phyloP scores from a whole-genome alignment of 2,888 invertebrate species.

The Smittia aterrima region DNA sequence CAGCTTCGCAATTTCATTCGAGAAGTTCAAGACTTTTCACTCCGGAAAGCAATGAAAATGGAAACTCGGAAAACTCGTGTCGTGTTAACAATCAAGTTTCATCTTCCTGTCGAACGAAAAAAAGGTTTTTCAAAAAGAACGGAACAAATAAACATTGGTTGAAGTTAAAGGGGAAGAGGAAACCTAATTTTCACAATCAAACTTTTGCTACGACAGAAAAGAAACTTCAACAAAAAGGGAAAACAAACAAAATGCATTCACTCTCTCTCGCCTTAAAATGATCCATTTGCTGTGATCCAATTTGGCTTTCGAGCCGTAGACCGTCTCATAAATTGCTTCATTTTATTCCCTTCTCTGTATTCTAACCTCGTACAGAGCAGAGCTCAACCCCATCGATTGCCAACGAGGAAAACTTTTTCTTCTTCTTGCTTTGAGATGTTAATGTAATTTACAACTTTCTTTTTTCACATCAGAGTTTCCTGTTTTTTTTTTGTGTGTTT shows the following conservation, averaged over 20 bases:
- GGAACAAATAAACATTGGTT: neutral
- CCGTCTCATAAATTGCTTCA: constrained; percentile 12
- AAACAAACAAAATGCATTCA: neutral
- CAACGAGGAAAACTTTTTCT: neutral
- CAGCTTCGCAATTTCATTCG: too few species aligned
- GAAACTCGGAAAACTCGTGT: too few species aligned
- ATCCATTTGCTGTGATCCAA: neutral
- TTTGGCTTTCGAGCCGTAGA: neutral
- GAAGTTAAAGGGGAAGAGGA: neutral
- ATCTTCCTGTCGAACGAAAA: too few species aligned
- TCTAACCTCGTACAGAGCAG: neutral
- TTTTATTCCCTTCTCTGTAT: constrained; percentile 20
- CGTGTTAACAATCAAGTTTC: neutral
- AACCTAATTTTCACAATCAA: neutral
- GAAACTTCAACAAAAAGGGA: too few species aligned
- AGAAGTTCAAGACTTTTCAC: too few species aligned
- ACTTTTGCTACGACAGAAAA: neutral
- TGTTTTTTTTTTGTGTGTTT: neutral
- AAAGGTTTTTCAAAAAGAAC: too few species aligned
- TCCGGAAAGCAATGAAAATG: too few species aligned
- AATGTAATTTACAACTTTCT: constrained; percentile 38
- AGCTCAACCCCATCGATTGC: neutral
- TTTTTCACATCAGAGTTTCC: constrained; percentile 34
- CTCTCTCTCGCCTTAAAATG: neutral
- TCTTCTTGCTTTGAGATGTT: constrained; percentile 26